Conservation (phyloP, 2,113 vertebrate species). For the Gambusia affinis region DNA sequence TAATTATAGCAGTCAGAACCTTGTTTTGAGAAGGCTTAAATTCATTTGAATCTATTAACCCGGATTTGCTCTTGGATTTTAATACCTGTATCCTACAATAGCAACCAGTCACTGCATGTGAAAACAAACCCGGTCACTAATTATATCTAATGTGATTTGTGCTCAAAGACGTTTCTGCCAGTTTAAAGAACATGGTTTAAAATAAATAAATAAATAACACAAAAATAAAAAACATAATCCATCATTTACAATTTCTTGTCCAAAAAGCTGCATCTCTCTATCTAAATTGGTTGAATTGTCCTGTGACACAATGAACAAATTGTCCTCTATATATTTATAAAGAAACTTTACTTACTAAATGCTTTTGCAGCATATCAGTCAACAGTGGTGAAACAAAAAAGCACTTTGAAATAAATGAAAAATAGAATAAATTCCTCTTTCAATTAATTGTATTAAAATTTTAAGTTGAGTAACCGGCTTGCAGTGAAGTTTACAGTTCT, state of each 20-base stretch:
- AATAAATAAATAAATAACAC: too few species aligned
- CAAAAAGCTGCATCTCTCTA: not conserved
- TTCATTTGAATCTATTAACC: too few species aligned
- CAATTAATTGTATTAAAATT: not conserved
- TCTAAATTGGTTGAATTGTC: not conserved
- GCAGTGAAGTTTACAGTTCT: slow-evolving; percentile 3
- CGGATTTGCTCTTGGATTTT: too few species aligned
- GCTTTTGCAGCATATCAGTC: not conserved
- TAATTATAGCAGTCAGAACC: too few species aligned
- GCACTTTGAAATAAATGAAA: not conserved
- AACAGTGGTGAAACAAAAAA: not conserved
- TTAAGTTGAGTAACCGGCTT: slow-evolving; percentile 1
- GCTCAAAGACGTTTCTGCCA: too few species aligned
- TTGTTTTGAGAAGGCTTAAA: too few species aligned
- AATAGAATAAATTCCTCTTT: not conserved
- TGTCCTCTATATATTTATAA: not conserved
- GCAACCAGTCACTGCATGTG: too few species aligned
- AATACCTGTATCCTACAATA: too few species aligned
- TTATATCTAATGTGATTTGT: too few species aligned
- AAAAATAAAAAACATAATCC: not conserved
- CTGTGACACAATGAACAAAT: not conserved
- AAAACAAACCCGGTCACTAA: too few species aligned
- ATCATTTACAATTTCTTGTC: not conserved
- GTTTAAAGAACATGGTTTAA: too few species aligned
- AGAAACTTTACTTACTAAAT: not conserved